Evolutionary conservation across 2,113 vertebrate genomes (phyloP).

Genomic region (Gyps fulvus): DNA sequence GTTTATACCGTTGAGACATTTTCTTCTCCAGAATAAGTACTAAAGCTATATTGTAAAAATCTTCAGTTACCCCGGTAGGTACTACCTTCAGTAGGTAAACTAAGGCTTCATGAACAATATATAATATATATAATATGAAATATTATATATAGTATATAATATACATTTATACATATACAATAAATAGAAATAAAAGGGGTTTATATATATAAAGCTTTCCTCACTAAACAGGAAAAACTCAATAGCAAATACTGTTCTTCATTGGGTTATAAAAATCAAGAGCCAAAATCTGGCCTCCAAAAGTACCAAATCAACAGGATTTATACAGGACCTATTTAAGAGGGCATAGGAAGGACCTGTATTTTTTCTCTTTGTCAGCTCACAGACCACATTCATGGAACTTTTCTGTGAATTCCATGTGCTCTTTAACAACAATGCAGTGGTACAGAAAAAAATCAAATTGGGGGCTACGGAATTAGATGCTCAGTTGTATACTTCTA

Average conservation of each 20-base stretch:
- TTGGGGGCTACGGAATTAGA: neutral
- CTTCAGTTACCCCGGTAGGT: neutral
- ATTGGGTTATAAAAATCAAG: neutral
- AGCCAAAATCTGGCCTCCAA: neutral
- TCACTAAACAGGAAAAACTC: neutral
- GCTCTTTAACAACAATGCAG: neutral
- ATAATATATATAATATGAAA: neutral
- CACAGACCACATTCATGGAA: neutral
- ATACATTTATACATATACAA: neutral
- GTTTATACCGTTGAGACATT: neutral
- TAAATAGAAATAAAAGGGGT: neutral
- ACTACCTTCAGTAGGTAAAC: neutral
- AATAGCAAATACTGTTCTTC: neutral
- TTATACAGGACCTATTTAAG: neutral
- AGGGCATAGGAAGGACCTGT: neutral
- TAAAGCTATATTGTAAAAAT: neutral
- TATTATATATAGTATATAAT: neutral
- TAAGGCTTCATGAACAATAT: neutral
- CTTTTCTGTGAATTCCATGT: neutral
- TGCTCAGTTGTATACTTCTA: neutral
- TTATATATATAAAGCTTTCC: neutral
- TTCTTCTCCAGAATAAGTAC: neutral
- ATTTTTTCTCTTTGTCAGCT: neutral
- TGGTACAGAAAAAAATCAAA: neutral
- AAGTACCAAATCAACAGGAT: neutral